Base-by-base conservation (phyloP, 2,888 invertebrate species). In the Frankliniella fusca region DNA sequence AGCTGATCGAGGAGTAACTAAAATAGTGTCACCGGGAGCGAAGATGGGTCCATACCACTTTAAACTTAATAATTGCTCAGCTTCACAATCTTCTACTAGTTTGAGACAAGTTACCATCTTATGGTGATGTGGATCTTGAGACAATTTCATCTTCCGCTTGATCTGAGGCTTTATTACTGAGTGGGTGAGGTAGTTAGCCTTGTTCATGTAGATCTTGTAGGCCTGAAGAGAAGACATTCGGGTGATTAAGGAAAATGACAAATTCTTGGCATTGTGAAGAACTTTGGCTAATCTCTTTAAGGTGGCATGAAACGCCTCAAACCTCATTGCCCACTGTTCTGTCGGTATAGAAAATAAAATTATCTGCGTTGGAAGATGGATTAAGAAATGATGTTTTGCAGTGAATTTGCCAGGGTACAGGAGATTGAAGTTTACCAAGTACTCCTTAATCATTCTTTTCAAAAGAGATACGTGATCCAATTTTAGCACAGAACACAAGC, bases 361-460 rank as follows among this genome's bases (percentile, higher is more conserved):
- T n/a, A 70, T 20, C 23, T 70, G 70, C 11, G 23, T 70, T 5
- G 70, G 70, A 3, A 70, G 70, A 70, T 70, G 70, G 11, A 70
- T 70, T 5, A 70, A 23, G 10, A 70, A 70, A 10, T 70, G 70
- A 70, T 70, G 70, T 70, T 70, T 70, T 8, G 70, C n/a, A n/a
- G 70, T 70, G 70, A 70, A 70, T 23, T 70, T 70, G 11, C 23
- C 70, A 70, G 70, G 70, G 23, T 70, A 70, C 70, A 70, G 70
- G 23, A 5, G 2, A 23, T n/a, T 23, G 23, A 70, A 70, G 9
- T 70, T 20, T 11, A 23, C 23, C 23, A 70, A 23, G 70, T 70
- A 70, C 70, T 23, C 11, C 70, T 70, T 70, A 0, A 70, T 23
- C 70, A 70, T 70, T 23, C 70, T 70, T 70, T 70, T 70, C 70